phyloP scores from a whole-genome alignment of 2,113 vertebrate species.

The Dolichotis patagonum region DNA sequence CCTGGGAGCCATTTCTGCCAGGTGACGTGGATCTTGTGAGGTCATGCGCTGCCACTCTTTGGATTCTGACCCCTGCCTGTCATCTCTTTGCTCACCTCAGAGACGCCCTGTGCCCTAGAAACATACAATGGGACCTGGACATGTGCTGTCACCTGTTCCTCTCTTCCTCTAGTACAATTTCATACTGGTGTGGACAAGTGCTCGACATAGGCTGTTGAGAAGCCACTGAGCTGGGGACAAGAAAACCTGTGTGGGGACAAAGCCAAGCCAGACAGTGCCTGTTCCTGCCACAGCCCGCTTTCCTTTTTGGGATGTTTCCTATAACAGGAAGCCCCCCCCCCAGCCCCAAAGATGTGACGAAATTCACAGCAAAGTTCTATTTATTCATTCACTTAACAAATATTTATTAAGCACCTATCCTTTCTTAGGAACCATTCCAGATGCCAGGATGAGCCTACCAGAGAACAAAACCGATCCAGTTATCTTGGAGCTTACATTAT shows the following conservation, averaged over 20 bases:
- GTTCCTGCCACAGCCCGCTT: not conserved
- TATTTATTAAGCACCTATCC: not conserved
- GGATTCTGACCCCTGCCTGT: not conserved
- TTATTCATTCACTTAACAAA: not conserved
- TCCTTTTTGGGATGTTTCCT: not conserved
- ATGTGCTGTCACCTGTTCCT: not conserved
- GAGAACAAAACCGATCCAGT: not conserved
- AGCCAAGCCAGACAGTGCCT: rapidly evolving
- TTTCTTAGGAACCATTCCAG: not conserved
- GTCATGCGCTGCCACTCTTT: not conserved
- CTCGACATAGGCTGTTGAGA: not conserved
- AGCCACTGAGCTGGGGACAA: not conserved
- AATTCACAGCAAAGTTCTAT: constrained; percentile 6
- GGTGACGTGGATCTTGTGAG: not conserved
- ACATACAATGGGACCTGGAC: not conserved
- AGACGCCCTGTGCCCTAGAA: not conserved
- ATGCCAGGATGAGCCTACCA: not conserved
- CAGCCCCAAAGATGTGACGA: not conserved
- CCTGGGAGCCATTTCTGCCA: not conserved
- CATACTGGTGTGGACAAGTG: not conserved
- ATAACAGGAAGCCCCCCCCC: not conserved
- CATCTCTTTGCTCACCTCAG: not conserved
- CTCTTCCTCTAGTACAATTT: not conserved
- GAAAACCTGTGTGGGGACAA: not conserved
- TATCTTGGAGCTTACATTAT: not conserved